Base-by-base conservation (phyloP, 2,888 invertebrate species). In the Masnerella sp. region DNA sequence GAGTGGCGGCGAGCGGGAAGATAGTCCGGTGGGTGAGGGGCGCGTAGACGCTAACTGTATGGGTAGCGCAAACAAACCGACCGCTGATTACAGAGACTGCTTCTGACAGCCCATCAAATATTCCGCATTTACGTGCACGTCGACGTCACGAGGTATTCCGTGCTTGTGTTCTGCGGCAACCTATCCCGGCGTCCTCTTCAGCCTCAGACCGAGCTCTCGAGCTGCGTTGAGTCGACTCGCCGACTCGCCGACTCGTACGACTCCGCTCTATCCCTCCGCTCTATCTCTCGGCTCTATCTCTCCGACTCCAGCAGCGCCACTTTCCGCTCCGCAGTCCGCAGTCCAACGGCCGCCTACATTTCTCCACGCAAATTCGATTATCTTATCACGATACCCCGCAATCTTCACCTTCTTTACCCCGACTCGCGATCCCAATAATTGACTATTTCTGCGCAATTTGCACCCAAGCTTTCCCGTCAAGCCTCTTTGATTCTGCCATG, bases 11-110 rank as follows among this genome's bases (percentile, higher is more conserved):
- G n/a, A n/a, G n/a, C n/a, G n/a, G n/a, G 67, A 18, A 58, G 67
- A 67, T 71, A 62, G 69, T 42, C 40, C 52, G 42, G 47, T 49
- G 75, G 56, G 68, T 58, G 71, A 71, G 34, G n/a, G n/a, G 38
- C 59, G 51, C 72, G 47, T 65, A 61, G 68, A 72, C 71, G 74
- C 68, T 65, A 67, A 65, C 47, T 81, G 81, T 82, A 80, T 82
- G 81, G 81, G 82, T 81, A 83, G 81, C 78, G 84, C 85, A 85
- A 85, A 83, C 84, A 84, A 85, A 84, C 85, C 85, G 81, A 84
- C 85, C 85, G 83, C 84, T 85, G 85, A 85, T 85, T 85, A 85
- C 85, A 83, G 83, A 85, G 85, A 83, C 85, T 85, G 85, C 85
- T 84, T 83, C 84, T 85, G 85, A 85, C 85, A 85, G 85, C 82